phyloP scores from a whole-genome alignment of 2,888 invertebrate species.

The Cryptus viduatorius region DNA sequence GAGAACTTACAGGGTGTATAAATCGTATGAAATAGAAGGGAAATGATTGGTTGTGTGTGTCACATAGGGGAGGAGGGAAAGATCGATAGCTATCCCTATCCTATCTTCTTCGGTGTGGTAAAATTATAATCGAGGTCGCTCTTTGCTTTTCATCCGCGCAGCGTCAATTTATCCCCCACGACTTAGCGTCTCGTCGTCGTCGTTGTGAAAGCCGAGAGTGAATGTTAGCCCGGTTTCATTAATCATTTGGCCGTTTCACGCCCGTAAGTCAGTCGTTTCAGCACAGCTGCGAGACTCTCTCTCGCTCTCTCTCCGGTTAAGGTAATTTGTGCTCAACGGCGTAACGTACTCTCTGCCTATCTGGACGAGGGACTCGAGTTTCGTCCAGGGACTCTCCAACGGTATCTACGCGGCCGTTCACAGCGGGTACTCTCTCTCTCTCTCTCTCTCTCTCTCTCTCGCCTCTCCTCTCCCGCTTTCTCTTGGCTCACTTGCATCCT shows the following conservation, averaged over 20 bases:
- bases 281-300: conserved; percentile 43
- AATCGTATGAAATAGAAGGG: neutral
- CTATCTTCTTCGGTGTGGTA: neutral
- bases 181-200: conserved; percentile 18
- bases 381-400: conserved; percentile 61
- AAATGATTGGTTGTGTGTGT: neutral
- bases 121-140: conserved; percentile 26
- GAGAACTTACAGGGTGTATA: neutral
- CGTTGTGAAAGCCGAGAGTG: conserved; percentile 31
- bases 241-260: conserved; percentile 66
- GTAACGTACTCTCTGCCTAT: conserved; percentile 54
- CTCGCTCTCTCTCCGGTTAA: conserved; percentile 64
- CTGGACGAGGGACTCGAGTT: conserved; percentile 67
- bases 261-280: conserved; percentile 66
- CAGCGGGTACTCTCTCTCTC: conserved; percentile 39
- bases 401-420: conserved; percentile 55
- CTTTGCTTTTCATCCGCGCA: conserved; percentile 25
- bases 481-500: conserved; percentile 51
- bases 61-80: neutral
- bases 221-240: conserved; percentile 66
- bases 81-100: conserved; percentile 11
- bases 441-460: conserved; percentile 20
- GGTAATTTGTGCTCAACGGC: conserved; percentile 69
- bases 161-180: neutral
- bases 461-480: conserved; percentile 27